Evolutionary conservation across 1,140 invertebrate species (phyloP).

Genomic region (Drosophila triauraria): DNA sequence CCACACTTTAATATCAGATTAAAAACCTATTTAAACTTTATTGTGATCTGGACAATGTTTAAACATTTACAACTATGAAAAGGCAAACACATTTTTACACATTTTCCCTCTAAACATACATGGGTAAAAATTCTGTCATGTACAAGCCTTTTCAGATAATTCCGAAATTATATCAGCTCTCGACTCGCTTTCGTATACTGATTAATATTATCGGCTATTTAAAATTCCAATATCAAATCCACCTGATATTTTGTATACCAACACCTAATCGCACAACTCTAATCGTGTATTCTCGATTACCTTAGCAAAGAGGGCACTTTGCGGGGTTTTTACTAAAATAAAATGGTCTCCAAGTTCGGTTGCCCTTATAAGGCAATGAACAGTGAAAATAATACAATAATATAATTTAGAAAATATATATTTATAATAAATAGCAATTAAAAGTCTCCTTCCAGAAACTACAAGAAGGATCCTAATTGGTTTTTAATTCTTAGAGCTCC

Average conservation of each 20-base stretch:
- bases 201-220: conserved; percentile 30
- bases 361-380: neutral
- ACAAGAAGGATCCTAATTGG: neutral
- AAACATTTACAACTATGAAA: neutral
- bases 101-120: neutral
- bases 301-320: conserved; percentile 2
- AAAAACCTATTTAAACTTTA: conserved; percentile 12
- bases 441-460: neutral
- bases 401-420: neutral
- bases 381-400: neutral
- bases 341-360: neutral
- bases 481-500: neutral
- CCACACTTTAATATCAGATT: conserved; percentile 17
- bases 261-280: conserved; percentile 12
- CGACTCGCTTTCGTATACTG: conserved; percentile 1
- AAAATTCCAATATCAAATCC: conserved; percentile 42
- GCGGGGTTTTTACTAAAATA: conserved; percentile 7
- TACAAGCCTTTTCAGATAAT: conserved; percentile 1
- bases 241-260: conserved; percentile 4
- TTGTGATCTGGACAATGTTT: no score
- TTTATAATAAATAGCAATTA: neutral
- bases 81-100: neutral
- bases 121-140: neutral
- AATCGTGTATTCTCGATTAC: conserved; percentile 27
- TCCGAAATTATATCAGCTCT: neutral